A percentile compares a stretch with the other conserved stretches of the same genome.
These are phyloP conservation scores for Rhynchonycteris naso DNA, from an alignment of 2,797 vertebrate species.

Conservation along the genomic window DNA sequence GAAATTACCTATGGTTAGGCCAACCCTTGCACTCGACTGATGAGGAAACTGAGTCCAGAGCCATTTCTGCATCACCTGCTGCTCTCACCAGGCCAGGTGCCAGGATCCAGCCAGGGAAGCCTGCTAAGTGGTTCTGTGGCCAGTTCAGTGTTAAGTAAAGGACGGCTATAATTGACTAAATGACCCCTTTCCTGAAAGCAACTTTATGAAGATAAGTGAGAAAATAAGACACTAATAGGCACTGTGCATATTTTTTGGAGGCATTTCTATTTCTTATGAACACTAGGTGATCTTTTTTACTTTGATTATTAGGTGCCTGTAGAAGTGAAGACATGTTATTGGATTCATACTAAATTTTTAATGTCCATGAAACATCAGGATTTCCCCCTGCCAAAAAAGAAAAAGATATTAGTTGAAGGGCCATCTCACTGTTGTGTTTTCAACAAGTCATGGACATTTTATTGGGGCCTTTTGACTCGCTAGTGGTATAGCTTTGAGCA, in stretches of 20 bases:
- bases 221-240: neutral
- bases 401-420: conserved; percentile 17
- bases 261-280: conserved; percentile 44
- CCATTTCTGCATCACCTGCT: neutral
- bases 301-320: conserved; percentile 31
- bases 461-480: conserved; percentile 26
- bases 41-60: neutral
- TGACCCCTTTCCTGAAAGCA: conserved; percentile 26
- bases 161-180: neutral
- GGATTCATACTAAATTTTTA: conserved; percentile 33
- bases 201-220: neutral
- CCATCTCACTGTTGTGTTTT: conserved; percentile 51
- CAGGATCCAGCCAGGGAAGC: neutral
- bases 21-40: neutral
- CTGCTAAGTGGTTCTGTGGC: neutral
- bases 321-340: neutral
- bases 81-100: neutral
- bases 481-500: neutral
- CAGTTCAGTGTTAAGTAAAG: neutral
- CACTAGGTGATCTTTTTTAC: neutral
- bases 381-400: neutral
- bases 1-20: neutral
- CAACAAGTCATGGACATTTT: conserved; percentile 31
- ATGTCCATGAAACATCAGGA: neutral
- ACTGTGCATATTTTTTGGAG: neutral